Conservation (phyloP, 2,888 invertebrate species). For the Cynaeus angustus region DNA sequence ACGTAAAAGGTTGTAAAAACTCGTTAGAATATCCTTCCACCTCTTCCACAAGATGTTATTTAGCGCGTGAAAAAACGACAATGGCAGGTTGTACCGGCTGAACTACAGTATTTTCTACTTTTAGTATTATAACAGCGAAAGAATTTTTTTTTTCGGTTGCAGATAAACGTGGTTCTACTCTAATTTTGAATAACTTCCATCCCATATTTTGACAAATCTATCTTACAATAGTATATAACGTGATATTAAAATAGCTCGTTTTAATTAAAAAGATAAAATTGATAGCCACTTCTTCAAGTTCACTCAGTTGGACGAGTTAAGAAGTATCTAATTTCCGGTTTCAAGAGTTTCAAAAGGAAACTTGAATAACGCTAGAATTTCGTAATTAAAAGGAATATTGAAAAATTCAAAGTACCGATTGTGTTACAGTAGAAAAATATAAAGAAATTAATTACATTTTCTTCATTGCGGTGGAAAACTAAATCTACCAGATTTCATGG, state of each 20-base stretch:
- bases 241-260: conserved; percentile 1
- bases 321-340: conserved; percentile 36
- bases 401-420: neutral
- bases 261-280: conserved; percentile 22
- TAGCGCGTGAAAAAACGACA: too few species aligned
- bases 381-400: conserved; percentile 8
- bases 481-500: too few species aligned
- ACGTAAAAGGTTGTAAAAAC: neutral
- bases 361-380: conserved; percentile 7
- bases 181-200: too few species aligned
- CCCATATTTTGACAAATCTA: too few species aligned
- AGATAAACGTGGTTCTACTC: too few species aligned
- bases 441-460: neutral
- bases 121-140: too few species aligned
- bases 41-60: too few species aligned
- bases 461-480: neutral
- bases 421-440: neutral
- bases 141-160: too few species aligned
- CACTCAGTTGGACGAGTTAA: conserved; percentile 12
- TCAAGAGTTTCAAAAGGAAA: conserved; percentile 6
- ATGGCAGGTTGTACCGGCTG: too few species aligned
- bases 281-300: conserved; percentile 14
- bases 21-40: too few species aligned
- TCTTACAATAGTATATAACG: too few species aligned
- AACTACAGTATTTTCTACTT: too few species aligned